A percentile compares a stretch with the other conserved stretches of the same genome.
Evolutionary conservation across 30 jellyfish, hydroid and myxozoan genomes (phyloP).

Genomic region (Aurelia sp.): DNA sequence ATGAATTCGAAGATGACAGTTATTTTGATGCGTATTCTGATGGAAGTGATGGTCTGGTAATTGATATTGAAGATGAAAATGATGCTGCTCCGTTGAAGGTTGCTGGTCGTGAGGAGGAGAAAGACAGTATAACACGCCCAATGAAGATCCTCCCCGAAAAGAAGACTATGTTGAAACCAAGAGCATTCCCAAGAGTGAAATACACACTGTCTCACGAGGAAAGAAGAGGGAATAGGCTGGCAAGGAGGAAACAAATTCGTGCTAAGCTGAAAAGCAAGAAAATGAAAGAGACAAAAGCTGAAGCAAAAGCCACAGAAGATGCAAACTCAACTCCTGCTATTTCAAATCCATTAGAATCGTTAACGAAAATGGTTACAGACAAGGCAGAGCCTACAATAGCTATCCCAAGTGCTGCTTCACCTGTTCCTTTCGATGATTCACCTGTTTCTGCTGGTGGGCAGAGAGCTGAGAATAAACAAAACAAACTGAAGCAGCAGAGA

Average conservation of each 20-base stretch:
- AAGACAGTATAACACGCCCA: neutral
- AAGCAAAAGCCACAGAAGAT: neutral
- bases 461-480: conserved; percentile 17
- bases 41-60: conserved; percentile 49
- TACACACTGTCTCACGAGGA: conserved; percentile 74
- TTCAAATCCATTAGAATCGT: conserved; percentile 43
- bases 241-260: conserved; percentile 26
- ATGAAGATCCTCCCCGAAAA: neutral
- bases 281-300: neutral
- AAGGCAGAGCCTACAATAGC: neutral
- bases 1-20: conserved; percentile 21
- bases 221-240: conserved; percentile 45
- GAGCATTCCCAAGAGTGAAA: conserved; percentile 43
- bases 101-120: neutral
- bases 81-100: neutral
- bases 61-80: conserved; percentile 44
- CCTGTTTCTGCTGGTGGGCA: neutral
- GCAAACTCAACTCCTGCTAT: conserved; percentile 3
- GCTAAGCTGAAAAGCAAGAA: conserved; percentile 10
- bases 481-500: conserved; percentile 30
- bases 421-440: neutral
- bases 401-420: neutral
- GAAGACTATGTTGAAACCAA: conserved; percentile 11
- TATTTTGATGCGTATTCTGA: conserved; percentile 44
- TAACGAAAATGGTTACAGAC: conserved; percentile 56